Base-by-base conservation (phyloP, 2,888 invertebrate species). In the Noctua fimbriata region DNA sequence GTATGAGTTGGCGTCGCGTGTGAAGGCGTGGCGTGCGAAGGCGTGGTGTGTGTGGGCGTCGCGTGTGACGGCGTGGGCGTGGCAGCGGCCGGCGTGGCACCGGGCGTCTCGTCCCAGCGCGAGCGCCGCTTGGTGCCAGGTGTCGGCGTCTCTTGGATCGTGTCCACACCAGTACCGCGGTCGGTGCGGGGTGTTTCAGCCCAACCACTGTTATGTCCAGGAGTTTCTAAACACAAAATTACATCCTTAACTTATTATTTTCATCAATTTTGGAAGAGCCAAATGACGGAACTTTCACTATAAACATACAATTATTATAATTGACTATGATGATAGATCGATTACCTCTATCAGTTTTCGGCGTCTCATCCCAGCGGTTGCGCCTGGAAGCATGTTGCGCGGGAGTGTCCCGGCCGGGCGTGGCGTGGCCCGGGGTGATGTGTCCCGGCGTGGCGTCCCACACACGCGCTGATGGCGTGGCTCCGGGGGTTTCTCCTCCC, bases 311-410 rank as follows among this genome's bases (percentile, higher is more conserved):
- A 58, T 58, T 44, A 73, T 65, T 44, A 9, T n/a, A 16, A 63
- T 63, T 16, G n/a, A 16, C 28, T 28, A 60, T 28, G 60, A 32
- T 1, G 32, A 36, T 28, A 24, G 10, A 49, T 28, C 67, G 73
- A 52, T 73, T 91, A 98, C 98, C 98, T 93, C 99, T 97, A 93
- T 99, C 99, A 7, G 99, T 99, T 97, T 99, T 99, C 1, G 99
- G 99, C 0, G 99, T 99, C 95, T 99, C 99, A 95, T 99, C 99
- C 99, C 99, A 99, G 81, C 99, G 98, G 97, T 99, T 99, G 70
- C 99, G 97, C 21, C 99, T 97, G 52, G 98, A 98, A 76, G 98
- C 98, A 82, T 96, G 96, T 70, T 96, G 96, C 0, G 98, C 98
- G 0, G 99, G 99, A 0, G 99, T 99, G 84, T 98, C 98, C 78